These are phyloP conservation scores for Arctia plantaginis DNA, from an alignment of 2,888 invertebrate species.

Conservation along the genomic window DNA sequence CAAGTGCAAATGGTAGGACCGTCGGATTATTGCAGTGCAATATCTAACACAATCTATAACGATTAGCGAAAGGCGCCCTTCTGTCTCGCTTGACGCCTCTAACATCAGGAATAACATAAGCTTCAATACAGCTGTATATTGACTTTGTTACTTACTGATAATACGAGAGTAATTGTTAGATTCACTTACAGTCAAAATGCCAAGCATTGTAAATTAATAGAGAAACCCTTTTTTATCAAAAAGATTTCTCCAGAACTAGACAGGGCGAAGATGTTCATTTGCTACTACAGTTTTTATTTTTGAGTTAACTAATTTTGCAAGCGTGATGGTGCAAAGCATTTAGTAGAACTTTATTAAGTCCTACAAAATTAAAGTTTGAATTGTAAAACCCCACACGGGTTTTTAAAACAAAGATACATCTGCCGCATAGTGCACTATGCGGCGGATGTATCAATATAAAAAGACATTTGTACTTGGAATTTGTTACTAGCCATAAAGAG, in stretches of 20 bases:
- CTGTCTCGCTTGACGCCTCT: conserved; percentile 51
- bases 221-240: too few species aligned
- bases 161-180: conserved; percentile 1
- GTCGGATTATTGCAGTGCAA: conserved; percentile 63
- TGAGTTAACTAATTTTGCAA: background rate
- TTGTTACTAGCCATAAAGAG: conserved; percentile 12
- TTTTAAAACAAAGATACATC: background rate
- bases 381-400: background rate
- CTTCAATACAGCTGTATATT: conserved; percentile 33
- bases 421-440: background rate
- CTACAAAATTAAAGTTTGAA: background rate
- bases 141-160: conserved; percentile 7
- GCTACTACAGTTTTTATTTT: background rate
- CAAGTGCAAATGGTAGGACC: conserved; percentile 22
- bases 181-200: too few species aligned
- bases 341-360: background rate
- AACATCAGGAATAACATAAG: conserved; percentile 41
- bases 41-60: conserved; percentile 68
- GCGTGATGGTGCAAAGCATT: background rate
- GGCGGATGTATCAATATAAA: too few species aligned
- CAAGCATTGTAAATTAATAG: too few species aligned
- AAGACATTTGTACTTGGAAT: background rate
- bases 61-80: conserved; percentile 61
- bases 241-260: too few species aligned
- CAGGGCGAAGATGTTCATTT: too few species aligned